Percentiles rank a stretch among this genome's conserved stretches.
phyloP scores from a whole-genome alignment of 2,888 invertebrate species.

The Dryomyza anilis region DNA sequence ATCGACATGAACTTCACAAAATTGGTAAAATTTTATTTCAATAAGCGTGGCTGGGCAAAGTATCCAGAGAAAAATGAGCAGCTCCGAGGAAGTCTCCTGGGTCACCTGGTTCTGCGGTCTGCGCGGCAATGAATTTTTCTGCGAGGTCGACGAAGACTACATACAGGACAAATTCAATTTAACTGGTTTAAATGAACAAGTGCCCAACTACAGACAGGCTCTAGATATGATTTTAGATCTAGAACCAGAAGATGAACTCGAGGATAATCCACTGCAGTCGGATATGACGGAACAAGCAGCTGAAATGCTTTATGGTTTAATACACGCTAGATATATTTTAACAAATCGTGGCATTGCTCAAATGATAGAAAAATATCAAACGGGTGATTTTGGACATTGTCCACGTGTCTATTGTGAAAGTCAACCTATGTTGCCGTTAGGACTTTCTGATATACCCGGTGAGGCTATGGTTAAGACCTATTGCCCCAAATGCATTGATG shows the following conservation, averaged over 20 bases:
- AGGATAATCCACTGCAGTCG: slow-evolving; percentile 97
- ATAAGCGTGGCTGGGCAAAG: slow-evolving; percentile 88
- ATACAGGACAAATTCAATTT: slow-evolving; percentile 99
- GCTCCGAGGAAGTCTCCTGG: slow-evolving; percentile 99
- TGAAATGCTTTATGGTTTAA: slow-evolving; percentile 98
- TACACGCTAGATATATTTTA: slow-evolving; percentile 98
- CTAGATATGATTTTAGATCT: slow-evolving; percentile 99
- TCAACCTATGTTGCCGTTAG: slow-evolving; percentile 96
- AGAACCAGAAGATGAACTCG: slow-evolving; percentile 99
- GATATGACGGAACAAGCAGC: slow-evolving; percentile 99
- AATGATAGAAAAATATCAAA: slow-evolving; percentile 99
- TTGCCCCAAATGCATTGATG: slow-evolving; percentile 99
- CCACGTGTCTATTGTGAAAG: slow-evolving; percentile 99
- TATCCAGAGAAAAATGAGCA: slow-evolving; percentile 96
- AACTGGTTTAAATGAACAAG: slow-evolving; percentile 98
- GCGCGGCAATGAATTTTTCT: slow-evolving; percentile 99
- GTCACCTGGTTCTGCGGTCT: slow-evolving; percentile 99
- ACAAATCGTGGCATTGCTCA: slow-evolving; percentile 98
- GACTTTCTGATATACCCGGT: slow-evolving; percentile 97
- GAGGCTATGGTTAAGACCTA: slow-evolving; percentile 99
- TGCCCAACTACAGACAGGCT: slow-evolving; percentile 98
- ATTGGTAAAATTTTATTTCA: slow-evolving; percentile 21
- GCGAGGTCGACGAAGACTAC: slow-evolving; percentile 99
- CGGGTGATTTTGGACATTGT: slow-evolving; percentile 98
- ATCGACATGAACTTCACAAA: no score